Base-by-base conservation (phyloP, 2,888 invertebrate species). In the Machimus atricapillus region DNA sequence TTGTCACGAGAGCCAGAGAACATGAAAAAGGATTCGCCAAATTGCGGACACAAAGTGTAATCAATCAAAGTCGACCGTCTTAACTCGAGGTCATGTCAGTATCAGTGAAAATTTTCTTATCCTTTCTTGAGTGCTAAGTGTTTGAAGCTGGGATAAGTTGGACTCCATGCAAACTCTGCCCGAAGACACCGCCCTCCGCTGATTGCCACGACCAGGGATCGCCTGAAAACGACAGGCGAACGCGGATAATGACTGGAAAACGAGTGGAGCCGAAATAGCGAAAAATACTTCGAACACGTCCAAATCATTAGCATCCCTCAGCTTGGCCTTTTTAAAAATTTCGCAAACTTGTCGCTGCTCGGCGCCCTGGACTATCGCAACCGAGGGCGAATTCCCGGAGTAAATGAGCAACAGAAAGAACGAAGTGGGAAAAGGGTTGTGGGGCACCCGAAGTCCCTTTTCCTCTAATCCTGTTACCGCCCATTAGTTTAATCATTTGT, bases 401-500 rank as follows among this genome's bases (percentile, higher is more conserved):
- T 7, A 66, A 40, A 82, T 19, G 19, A 58, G 37, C 56, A 82
- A 58, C 34, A n/a, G 19, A 58, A 56, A 34, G 9, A 40, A 2
- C 34, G 3, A 56, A 4, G 37, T 31, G 31, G 40, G 34, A 66
- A 37, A 27, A 66, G 58, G 58, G 66, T 19, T 66, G 23, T 23
- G 27, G 12, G 27, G 9, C n/a, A 2, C 19, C 56, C 34, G 2
- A 34, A 81, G 23, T 37, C 58, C 37, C 31, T 58, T 66, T 82
- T 58, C 31, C 58, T 58, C 34, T 56, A 82, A 82, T 82, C 82
- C 40, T 46, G 37, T 85, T 43, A 85, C 46, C 46, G 40, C 74
- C 73, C 73, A 74, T 74, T 85, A 73, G 85, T 85, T 40, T 74
- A 85, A 85, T 85, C 85, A 85, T 74, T 85, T 85, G 85, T 85